Percentiles rank a stretch among this genome's conserved stretches.
Conservation (phyloP, 2,888 invertebrate genomes). For the Lasioglossum calceatum region DNA sequence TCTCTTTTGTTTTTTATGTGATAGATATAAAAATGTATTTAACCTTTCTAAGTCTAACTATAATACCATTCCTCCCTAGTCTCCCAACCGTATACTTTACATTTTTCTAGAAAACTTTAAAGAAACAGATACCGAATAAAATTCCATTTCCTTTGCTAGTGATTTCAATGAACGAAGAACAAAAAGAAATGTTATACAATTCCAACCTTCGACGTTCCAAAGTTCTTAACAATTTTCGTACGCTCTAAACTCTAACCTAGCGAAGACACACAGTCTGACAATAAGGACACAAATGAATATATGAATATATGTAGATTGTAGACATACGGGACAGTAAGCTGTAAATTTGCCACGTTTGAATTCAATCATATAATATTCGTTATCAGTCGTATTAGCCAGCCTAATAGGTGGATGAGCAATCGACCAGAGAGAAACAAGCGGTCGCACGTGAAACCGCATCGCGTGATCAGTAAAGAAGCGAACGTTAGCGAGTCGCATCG, state of each 20-base stretch:
- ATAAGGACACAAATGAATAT: neutral
- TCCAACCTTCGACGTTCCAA: no score
- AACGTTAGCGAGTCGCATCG: conserved; percentile 23
- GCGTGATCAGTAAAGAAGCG: neutral
- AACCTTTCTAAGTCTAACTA: no score
- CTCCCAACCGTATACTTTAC: no score
- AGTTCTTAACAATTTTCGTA: no score
- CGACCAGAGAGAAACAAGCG: neutral
- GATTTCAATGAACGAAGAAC: neutral
- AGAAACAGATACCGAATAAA: neutral
- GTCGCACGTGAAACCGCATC: neutral
- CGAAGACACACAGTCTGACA: neutral
- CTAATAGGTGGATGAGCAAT: neutral
- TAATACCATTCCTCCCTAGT: no score
- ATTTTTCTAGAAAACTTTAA: no score
- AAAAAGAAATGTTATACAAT: no score
- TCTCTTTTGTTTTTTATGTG: no score
- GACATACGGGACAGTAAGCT: neutral
- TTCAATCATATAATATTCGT: conserved; percentile 50
- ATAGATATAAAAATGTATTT: no score
- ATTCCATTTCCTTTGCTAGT: neutral
- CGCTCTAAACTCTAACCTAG: no score
- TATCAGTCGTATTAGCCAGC: conserved; percentile 61
- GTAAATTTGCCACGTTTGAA: neutral
- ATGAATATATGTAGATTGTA: neutral